Conservation (phyloP, 92 coral and sea anemone genomes). For the Parazoanthus atlanticus region DNA sequence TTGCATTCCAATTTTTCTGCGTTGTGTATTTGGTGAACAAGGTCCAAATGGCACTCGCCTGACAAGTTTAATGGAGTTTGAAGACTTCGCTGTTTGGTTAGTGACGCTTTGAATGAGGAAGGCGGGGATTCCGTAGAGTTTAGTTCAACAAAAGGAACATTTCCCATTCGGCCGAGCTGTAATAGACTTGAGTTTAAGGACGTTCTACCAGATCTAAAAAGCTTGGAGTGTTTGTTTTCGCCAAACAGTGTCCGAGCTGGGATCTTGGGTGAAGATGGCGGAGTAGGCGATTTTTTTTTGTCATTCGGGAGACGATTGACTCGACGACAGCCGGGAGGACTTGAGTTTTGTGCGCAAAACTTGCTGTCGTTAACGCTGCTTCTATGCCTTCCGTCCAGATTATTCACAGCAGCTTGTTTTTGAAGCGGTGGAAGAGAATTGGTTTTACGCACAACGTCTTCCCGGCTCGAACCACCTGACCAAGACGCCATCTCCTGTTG, state of each 20-base stretch:
- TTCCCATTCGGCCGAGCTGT: slow-evolving; percentile 3
- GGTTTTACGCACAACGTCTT: neutral
- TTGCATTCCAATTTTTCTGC: slow-evolving; percentile 6
- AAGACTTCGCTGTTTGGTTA: slow-evolving; percentile 27
- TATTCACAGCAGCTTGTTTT: neutral
- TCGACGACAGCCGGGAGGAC: neutral
- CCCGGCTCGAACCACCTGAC: neutral
- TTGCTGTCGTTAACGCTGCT: neutral
- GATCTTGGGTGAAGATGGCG: slow-evolving; percentile 33
- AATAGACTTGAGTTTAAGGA: neutral
- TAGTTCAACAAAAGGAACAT: neutral
- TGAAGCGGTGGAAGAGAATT: slow-evolving; percentile 29
- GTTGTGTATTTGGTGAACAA: slow-evolving; percentile 14
- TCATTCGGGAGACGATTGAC: neutral
- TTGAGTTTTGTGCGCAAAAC: neutral
- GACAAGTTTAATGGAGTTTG: slow-evolving; percentile 4
- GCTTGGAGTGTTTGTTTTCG: neutral
- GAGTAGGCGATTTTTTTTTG: neutral
- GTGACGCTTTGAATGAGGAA: neutral
- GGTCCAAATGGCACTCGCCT: neutral
- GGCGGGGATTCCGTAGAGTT: neutral
- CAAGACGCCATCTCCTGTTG: neutral
- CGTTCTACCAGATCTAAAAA: neutral
- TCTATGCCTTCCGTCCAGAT: neutral
- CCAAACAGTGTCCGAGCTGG: neutral